These are phyloP conservation scores for Gandaritis pyraliata DNA, from an alignment of 2,888 invertebrate genomes.

Conservation along the genomic window DNA sequence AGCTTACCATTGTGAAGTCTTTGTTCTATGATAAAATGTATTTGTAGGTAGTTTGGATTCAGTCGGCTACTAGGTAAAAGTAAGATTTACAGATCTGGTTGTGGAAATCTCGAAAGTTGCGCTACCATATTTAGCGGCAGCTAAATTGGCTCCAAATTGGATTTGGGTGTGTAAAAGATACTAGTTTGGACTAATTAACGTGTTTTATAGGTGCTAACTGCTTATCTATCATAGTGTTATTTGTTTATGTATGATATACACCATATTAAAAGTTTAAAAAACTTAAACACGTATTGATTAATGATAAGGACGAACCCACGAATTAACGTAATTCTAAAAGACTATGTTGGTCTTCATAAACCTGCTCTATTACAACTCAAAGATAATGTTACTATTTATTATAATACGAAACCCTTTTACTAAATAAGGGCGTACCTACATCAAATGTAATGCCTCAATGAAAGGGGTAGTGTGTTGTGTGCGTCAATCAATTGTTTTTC, in stretches of 20 bases:
- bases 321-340: too few species aligned
- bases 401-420: too few species aligned
- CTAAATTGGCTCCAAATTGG: slow-evolving; percentile 43
- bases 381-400: too few species aligned
- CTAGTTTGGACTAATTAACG: slow-evolving; percentile 52
- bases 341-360: too few species aligned
- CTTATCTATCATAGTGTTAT: slow-evolving; percentile 3
- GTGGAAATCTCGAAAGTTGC: slow-evolving; percentile 57
- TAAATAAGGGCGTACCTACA: too few species aligned
- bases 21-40: slow-evolving; percentile 74
- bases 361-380: too few species aligned
- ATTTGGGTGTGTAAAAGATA: slow-evolving; percentile 44
- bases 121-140: slow-evolving; percentile 49
- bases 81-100: slow-evolving; percentile 35
- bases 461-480: too few species aligned
- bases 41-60: slow-evolving; percentile 64
- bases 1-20: slow-evolving; percentile 35
- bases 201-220: slow-evolving; percentile 39
- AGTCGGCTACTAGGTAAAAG: slow-evolving; percentile 44
- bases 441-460: too few species aligned
- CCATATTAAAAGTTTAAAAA: too few species aligned
- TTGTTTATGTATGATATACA: slow-evolving; percentile 1
- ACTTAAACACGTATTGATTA: too few species aligned
- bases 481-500: too few species aligned
- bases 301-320: too few species aligned